Evolutionary conservation across 2,888 invertebrate species (phyloP), one percentile per base, ranked within the genome.

Genomic region (Oxystoma pomonae): DNA sequence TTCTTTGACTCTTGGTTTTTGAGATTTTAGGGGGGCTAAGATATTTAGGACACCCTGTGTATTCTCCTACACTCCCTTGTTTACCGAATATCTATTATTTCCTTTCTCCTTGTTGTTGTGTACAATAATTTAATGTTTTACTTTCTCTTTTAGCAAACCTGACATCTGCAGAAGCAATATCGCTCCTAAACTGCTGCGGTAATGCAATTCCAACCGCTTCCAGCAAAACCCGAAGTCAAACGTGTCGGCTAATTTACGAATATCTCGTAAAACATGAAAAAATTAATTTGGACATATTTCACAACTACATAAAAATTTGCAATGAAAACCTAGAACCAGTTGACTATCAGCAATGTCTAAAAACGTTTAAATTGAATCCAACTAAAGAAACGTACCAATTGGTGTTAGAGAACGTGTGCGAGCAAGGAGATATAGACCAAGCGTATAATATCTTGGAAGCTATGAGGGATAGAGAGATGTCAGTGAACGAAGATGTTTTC

Each of bases 401-500:
- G 0, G 78, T 90, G 49, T 72, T 90, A 57, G 80, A 81, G 68
- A 82, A 83, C 59, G 81, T 84, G 2, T 87, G 86, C 61, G 83
- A 85, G 59, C 72, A 70, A 22, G 89, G 87, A 16, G 83, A 88
- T 70, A 74, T 86, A 17, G 81, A 83, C 35, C 83, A 86, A 72
- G 83, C 85, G 0, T 78, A 82, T 16, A 82, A 84, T 70, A 79
- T 89, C 3, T 78, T 90, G 61, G 78, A 84, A 1, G 82, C 84
- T 57, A 89, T 90, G 85, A 87, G 87, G 69, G 72, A 81, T 1
- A 77, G 79, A 17, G 79, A 79, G 1, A 75, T 85, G 55, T 77
- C 85, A 0, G 79, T 86, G 0, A 84, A 84, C n/a, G 86, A 86
- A 70, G 79, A 77, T 63, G 78, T 86, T 18, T 87, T 87, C 60